Evolutionary conservation across 1,140 invertebrate species (phyloP).

Genomic region (Homarus americanus): DNA sequence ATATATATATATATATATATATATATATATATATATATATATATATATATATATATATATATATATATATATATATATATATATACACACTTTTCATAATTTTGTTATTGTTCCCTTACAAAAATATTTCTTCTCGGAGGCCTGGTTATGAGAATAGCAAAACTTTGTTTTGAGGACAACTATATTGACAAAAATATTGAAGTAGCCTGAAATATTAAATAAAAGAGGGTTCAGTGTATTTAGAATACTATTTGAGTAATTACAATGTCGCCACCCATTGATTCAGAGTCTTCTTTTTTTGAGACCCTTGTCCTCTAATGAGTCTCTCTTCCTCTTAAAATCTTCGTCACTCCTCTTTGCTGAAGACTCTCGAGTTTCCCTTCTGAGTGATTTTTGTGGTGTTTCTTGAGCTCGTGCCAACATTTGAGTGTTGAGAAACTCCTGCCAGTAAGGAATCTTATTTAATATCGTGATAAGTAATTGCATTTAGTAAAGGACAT

Average conservation of each 20-base stretch:
- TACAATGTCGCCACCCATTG: neutral
- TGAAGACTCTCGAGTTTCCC: constrained; percentile 75
- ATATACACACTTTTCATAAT: too few relatives aligned
- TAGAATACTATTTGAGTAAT: neutral
- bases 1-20: too few relatives aligned
- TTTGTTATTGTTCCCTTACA: too few relatives aligned
- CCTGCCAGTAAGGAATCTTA: constrained; percentile 74
- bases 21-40: too few relatives aligned
- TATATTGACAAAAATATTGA: neutral
- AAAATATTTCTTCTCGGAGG: too few relatives aligned
- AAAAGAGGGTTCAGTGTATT: neutral
- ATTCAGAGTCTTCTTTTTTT: constrained; percentile 45
- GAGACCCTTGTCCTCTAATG: constrained; percentile 40
- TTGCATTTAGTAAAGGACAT: too few relatives aligned
- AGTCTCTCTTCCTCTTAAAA: constrained; percentile 54
- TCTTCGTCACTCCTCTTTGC: constrained; percentile 73
- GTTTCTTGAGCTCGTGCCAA: constrained; percentile 78
- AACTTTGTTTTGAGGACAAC: neutral
- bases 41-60: too few relatives aligned
- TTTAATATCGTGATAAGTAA: neutral
- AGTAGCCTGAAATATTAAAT: neutral
- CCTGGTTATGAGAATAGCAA: neutral
- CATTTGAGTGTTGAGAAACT: constrained; percentile 79
- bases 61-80: too few relatives aligned
- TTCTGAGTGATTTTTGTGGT: constrained; percentile 76